Conservation (phyloP, 1,140 invertebrate genomes). For the Orussus abietinus region DNA sequence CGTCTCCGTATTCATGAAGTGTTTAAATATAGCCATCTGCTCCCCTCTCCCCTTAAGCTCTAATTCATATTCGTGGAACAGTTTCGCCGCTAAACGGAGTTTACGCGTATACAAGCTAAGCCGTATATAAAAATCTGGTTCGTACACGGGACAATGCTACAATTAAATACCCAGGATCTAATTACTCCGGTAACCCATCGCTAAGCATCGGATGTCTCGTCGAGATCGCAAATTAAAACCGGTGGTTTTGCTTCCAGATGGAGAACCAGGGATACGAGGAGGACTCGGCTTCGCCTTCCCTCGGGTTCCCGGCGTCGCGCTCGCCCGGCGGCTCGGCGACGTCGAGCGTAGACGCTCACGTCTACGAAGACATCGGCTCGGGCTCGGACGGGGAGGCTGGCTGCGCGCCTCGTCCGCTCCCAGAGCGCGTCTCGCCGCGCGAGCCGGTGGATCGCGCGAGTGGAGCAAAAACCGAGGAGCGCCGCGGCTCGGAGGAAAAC, state of each 20-base stretch:
- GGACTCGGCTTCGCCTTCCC: no score
- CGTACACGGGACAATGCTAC: neutral
- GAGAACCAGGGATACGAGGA: constrained; percentile 48
- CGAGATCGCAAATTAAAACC: no score
- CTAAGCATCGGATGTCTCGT: no score
- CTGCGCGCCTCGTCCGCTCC: no score
- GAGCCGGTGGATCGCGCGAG: no score
- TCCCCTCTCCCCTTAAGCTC: no score
- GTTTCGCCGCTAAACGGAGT: neutral
- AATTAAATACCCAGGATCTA: neutral
- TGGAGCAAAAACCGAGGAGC: neutral
- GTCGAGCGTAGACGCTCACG: constrained; percentile 26
- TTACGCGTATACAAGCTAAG: neutral
- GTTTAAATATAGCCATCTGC: no score
- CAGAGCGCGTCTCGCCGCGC: no score
- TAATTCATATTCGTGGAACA: neutral
- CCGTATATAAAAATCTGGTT: neutral
- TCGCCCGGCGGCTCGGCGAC: neutral
- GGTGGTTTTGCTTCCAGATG: constrained; percentile 35
- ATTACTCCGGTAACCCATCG: neutral
- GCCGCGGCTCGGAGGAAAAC: neutral
- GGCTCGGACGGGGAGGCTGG: no score
- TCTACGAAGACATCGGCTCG: constrained; percentile 44
- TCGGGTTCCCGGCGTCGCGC: no score
- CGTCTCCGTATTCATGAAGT: no score